Evolutionary conservation across 2,888 invertebrate species (phyloP).

Genomic region (Hybos culiciformis): DNA sequence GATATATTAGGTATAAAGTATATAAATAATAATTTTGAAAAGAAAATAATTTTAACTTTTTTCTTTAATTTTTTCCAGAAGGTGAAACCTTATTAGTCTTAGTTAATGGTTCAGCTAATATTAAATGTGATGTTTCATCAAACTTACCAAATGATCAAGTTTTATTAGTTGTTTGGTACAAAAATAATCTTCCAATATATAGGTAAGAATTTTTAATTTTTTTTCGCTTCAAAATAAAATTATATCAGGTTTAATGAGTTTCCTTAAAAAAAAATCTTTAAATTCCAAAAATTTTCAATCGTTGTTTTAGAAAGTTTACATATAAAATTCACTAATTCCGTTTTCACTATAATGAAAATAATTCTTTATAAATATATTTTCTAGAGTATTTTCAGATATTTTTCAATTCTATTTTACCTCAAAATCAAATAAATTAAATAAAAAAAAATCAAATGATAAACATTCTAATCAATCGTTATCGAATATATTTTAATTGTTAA

Average conservation of each 20-base stretch:
- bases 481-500: not conserved
- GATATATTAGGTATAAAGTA: too few species aligned
- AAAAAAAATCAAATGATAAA: not conserved
- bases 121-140: conserved; percentile 76
- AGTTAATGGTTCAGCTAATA: conserved; percentile 61
- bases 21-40: too few species aligned
- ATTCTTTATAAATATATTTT: not conserved
- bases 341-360: not conserved
- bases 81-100: conserved; percentile 38
- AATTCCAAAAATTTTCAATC: not conserved
- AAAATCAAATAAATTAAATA: not conserved
- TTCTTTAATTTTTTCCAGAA: conserved; percentile 24
- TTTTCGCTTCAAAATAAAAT: not conserved
- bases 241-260: not conserved
- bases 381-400: not conserved
- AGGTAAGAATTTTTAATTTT: conserved; percentile 46
- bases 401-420: not conserved
- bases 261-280: not conserved
- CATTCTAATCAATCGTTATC: not conserved
- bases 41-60: conserved; percentile 3
- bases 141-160: conserved; percentile 64
- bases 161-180: conserved; percentile 81
- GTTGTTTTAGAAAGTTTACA: not conserved
- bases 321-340: not conserved
- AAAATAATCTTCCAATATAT: conserved; percentile 78